Evolutionary conservation across 2,797 vertebrate genomes (phyloP).

Genomic region (Notoglanidium macrostoma): DNA sequence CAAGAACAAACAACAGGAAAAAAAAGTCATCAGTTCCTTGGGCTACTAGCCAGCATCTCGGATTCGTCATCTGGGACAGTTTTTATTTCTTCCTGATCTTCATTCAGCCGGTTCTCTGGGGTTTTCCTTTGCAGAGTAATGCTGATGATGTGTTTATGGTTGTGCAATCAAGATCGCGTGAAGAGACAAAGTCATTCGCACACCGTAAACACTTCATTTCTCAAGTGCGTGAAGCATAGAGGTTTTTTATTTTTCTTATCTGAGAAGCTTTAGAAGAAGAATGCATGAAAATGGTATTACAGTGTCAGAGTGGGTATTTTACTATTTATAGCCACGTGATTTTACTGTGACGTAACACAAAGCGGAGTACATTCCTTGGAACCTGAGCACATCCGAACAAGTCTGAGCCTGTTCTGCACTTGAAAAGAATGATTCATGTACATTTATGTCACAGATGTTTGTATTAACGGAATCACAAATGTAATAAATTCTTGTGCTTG

Average conservation of each 20-base stretch:
- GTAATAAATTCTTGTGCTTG: background rate
- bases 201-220: background rate
- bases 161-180: slow-evolving; percentile 25
- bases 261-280: background rate
- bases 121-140: slow-evolving; percentile 8
- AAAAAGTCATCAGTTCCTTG: slow-evolving; percentile 18
- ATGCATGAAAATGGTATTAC: background rate
- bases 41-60: background rate
- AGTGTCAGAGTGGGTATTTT: no score
- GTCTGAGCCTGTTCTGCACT: slow-evolving; percentile 12
- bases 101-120: slow-evolving; percentile 20
- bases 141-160: slow-evolving; percentile 7
- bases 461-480: background rate
- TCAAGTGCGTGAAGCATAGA: background rate
- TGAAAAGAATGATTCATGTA: background rate
- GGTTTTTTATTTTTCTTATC: background rate
- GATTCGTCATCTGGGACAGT: slow-evolving; percentile 19
- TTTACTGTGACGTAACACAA: no score
- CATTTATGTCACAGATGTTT: background rate
- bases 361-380: background rate
- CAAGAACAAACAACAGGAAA: slow-evolving; percentile 15
- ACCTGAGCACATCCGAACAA: slow-evolving; percentile 57
- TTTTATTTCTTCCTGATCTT: background rate
- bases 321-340: slow-evolving; percentile 1
- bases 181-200: background rate